Evolutionary conservation across 2,797 vertebrate species (phyloP).

Genomic region (Emydoidea blandingii): DNA sequence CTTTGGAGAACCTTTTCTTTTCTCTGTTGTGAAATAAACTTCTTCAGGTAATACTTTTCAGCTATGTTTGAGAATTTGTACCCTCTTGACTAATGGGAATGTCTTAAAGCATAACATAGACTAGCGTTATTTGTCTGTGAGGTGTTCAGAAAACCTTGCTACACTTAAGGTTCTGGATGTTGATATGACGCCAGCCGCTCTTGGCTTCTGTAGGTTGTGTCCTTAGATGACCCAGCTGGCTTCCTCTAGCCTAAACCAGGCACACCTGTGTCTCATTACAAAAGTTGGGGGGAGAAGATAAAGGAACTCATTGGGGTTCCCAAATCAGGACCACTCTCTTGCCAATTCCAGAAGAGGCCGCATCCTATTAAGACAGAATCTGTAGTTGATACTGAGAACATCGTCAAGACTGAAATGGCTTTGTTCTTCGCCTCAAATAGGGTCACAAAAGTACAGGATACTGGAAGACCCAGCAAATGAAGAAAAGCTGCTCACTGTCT

Average conservation of each 20-base stretch:
- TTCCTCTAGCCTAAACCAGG: not conserved
- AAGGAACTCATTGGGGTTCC: not conserved
- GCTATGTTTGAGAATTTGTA: not conserved
- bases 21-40: not conserved
- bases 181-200: not conserved
- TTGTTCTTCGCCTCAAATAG: not conserved
- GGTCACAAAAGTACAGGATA: not conserved
- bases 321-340: not conserved
- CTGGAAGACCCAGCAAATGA: not conserved
- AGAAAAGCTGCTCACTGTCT: not conserved
- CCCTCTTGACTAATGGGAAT: not conserved
- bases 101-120: not conserved
- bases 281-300: not conserved
- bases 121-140: not conserved
- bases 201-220: not conserved
- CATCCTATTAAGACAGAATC: not conserved
- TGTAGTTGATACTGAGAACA: not conserved
- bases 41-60: not conserved
- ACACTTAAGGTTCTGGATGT: not conserved
- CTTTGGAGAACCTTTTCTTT: not conserved
- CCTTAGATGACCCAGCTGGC: not conserved
- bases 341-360: not conserved
- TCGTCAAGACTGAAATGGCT: not conserved
- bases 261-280: not conserved
- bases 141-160: not conserved